A percentile compares a stretch with the other conserved stretches of the same genome.
These are phyloP conservation scores for Alcis repandata DNA, from an alignment of 2,888 invertebrate genomes.

Conservation along the genomic window DNA sequence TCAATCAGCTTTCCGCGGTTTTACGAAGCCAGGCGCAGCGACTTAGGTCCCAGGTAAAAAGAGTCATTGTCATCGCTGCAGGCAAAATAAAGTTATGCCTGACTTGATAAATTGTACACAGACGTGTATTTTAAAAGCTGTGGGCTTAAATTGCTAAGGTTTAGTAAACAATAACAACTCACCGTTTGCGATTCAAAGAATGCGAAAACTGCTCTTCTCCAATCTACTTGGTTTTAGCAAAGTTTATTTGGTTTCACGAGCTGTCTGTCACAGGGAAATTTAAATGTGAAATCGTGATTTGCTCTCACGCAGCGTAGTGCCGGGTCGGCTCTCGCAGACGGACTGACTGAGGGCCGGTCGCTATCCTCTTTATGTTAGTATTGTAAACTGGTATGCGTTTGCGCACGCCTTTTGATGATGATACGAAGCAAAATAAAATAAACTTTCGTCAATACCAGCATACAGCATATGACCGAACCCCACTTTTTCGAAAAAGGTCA, in stretches of 20 bases:
- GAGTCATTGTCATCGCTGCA: constrained; percentile 21
- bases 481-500: constrained; percentile 20
- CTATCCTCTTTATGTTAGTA: constrained; percentile 82
- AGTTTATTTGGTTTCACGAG: constrained; percentile 4
- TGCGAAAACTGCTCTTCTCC: constrained; percentile 13
- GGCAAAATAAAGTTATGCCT: constrained; percentile 30
- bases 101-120: constrained; percentile 29
- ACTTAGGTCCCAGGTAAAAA: constrained; percentile 40
- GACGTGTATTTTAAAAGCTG: constrained; percentile 17
- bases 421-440: constrained; percentile 60
- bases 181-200: constrained; percentile 40
- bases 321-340: constrained; percentile 69
- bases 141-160: constrained; percentile 15
- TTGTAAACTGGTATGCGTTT: constrained; percentile 77
- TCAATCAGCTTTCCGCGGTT: constrained; percentile 18
- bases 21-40: constrained; percentile 15
- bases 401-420: constrained; percentile 60
- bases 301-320: constrained; percentile 57
- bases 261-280: constrained; percentile 34
- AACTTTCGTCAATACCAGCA: constrained; percentile 45
- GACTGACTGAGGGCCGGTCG: constrained; percentile 76
- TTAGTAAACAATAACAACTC: constrained; percentile 45
- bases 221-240: constrained; percentile 7
- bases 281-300: constrained; percentile 22
- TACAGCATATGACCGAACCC: constrained; percentile 17